Conservation (phyloP, 2,797 vertebrate species). For the Acrocephalus scirpaceus region DNA sequence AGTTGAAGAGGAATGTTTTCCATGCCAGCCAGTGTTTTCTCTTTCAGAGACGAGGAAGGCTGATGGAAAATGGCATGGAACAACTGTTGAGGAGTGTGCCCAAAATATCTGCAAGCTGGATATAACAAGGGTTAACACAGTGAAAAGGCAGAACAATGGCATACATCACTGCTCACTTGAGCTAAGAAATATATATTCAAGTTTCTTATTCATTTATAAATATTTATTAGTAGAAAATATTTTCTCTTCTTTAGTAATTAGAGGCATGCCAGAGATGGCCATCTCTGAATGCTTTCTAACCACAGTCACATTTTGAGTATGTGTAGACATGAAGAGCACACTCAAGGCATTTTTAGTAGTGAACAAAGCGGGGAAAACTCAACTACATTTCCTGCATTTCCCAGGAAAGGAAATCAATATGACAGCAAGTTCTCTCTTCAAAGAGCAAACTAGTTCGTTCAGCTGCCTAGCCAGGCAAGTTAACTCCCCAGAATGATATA, state of each 20-base stretch:
- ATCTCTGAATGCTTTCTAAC: neutral
- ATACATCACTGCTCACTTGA: neutral
- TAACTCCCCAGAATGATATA: neutral
- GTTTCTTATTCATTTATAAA: neutral
- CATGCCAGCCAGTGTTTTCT: neutral
- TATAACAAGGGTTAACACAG: neutral
- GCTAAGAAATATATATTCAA: neutral
- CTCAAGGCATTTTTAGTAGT: neutral
- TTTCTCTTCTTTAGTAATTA: neutral
- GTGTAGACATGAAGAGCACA: accelerated
- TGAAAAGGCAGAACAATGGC: neutral
- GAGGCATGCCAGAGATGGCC: neutral
- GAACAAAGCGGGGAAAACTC: neutral
- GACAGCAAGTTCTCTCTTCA: neutral
- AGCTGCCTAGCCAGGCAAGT: neutral
- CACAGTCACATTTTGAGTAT: neutral
- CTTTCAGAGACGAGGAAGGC: neutral
- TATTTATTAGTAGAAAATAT: neutral
- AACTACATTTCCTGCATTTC: neutral
- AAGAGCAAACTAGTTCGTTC: neutral
- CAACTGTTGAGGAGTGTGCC: neutral
- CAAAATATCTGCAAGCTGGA: neutral
- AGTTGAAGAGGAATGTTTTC: neutral
- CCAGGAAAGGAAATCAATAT: neutral
- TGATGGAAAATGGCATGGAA: neutral